These are phyloP conservation scores for Xiphias gladius DNA, from an alignment of 2,113 vertebrate species.

Conservation along the genomic window DNA sequence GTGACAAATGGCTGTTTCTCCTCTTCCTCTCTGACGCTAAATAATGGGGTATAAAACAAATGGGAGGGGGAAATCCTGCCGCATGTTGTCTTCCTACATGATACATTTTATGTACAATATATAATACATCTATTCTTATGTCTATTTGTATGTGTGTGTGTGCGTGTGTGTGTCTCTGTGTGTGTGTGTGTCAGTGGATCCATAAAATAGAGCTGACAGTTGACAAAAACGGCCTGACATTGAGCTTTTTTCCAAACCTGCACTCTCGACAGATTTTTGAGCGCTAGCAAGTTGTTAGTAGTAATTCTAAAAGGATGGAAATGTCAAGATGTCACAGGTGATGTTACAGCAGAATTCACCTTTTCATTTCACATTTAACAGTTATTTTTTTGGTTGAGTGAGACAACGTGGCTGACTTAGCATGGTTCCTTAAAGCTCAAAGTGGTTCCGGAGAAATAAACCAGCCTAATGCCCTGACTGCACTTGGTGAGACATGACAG, in stretches of 20 bases:
- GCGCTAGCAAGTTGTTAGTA: background rate
- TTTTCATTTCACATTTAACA: slow-evolving; percentile 40
- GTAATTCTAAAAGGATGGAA: slow-evolving; percentile 25
- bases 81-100: slow-evolving; percentile 8
- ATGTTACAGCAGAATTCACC: slow-evolving; percentile 28
- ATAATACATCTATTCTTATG: slow-evolving; percentile 10
- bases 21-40: slow-evolving; percentile 2
- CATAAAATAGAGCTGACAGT: slow-evolving; percentile 5
- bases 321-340: slow-evolving; percentile 38
- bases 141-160: background rate
- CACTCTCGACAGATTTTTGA: slow-evolving; percentile 23
- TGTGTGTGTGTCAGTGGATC: background rate
- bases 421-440: background rate
- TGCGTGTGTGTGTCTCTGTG: background rate
- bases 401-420: slow-evolving; percentile 48
- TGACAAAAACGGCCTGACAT: background rate
- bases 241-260: slow-evolving; percentile 9
- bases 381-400: slow-evolving; percentile 4
- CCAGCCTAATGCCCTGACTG: slow-evolving; percentile 7
- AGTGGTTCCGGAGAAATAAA: background rate
- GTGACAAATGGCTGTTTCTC: slow-evolving; percentile 8
- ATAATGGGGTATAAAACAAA: slow-evolving; percentile 51
- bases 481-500: slow-evolving; percentile 14
- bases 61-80: slow-evolving; percentile 31
- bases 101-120: slow-evolving; percentile 27